Evolutionary conservation across 2,113 vertebrate genomes (phyloP).

Genomic region (Nothocercus julius): DNA sequence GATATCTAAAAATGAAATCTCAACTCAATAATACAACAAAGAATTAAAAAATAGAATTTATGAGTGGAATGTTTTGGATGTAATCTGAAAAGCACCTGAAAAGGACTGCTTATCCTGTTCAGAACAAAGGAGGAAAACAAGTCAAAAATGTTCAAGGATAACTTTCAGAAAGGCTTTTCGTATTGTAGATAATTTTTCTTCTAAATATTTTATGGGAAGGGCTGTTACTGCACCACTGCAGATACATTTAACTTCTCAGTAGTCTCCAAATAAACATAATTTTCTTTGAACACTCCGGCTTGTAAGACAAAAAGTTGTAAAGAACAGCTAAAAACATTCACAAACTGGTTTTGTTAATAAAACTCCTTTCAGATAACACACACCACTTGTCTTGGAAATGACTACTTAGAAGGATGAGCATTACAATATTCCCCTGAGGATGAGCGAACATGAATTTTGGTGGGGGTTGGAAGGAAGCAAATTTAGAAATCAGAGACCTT

Average conservation of each 20-base stretch:
- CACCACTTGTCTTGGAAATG: neutral
- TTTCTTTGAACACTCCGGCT: neutral
- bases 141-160: neutral
- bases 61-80: rapidly evolving
- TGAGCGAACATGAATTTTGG: neutral
- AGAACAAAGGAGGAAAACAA: neutral
- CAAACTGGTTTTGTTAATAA: neutral
- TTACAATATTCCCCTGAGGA: neutral
- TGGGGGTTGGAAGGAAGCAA: neutral
- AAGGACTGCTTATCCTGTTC: neutral
- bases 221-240: neutral
- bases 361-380: neutral
- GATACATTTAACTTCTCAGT: neutral
- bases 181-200: neutral
- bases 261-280: neutral
- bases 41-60: neutral
- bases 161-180: neutral
- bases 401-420: neutral
- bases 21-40: neutral
- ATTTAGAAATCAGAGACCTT: neutral
- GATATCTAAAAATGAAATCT: neutral
- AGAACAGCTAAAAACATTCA: neutral
- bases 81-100: neutral
- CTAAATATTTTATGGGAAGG: neutral
- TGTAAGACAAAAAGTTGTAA: neutral